Percentiles rank a stretch among this genome's conserved stretches.
Evolutionary conservation across 2,888 invertebrate genomes (phyloP).

Genomic region (Lasius fuliginosus): DNA sequence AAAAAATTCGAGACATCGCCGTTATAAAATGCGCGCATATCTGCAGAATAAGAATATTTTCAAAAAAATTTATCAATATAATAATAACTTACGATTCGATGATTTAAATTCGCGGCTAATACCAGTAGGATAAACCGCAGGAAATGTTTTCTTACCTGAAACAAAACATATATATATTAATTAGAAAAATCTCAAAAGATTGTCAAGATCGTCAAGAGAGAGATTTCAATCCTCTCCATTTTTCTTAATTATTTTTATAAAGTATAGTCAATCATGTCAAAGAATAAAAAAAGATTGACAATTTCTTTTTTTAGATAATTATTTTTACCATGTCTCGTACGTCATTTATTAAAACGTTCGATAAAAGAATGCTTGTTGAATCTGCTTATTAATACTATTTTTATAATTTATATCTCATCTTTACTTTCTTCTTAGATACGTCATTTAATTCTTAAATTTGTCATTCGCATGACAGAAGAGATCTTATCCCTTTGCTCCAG

Average conservation of each 20-base stretch:
- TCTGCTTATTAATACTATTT: neutral
- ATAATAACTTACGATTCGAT: conserved; percentile 37
- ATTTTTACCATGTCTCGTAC: neutral
- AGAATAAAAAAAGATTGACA: neutral
- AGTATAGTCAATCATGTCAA: neutral
- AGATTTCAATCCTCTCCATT: neutral
- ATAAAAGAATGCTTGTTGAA: neutral
- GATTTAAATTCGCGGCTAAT: neutral
- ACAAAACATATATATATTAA: conserved; percentile 48
- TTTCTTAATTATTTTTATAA: neutral
- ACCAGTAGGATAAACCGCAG: neutral
- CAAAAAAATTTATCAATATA: neutral
- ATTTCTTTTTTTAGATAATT: neutral
- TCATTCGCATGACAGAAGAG: neutral
- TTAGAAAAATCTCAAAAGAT: conserved; percentile 8
- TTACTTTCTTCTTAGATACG: neutral
- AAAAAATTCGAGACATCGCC: conserved; percentile 64
- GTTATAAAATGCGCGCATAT: conserved; percentile 40
- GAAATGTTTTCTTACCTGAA: conserved; percentile 67
- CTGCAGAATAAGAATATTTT: conserved; percentile 15
- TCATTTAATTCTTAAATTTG: neutral
- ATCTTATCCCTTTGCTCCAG: neutral
- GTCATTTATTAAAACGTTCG: neutral
- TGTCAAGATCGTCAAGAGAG: neutral
- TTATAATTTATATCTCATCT: neutral